Evolutionary conservation across 2,888 invertebrate species (phyloP).

Genomic region (Lasioglossum morio): DNA sequence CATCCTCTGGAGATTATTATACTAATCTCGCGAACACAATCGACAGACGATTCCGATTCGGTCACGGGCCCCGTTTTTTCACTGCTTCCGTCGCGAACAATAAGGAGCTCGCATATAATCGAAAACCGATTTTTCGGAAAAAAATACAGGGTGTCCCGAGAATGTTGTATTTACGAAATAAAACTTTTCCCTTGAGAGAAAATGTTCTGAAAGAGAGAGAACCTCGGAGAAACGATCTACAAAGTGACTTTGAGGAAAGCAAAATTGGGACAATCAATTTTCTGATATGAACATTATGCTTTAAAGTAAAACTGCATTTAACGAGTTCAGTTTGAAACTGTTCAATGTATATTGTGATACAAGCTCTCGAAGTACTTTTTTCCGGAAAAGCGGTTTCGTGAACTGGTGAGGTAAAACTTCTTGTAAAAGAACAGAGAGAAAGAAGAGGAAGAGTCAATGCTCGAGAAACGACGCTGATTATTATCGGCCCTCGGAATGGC

Average conservation of each 20-base stretch:
- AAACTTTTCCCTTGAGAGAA: no score
- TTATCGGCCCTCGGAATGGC: conserved; percentile 20
- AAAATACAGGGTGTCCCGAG: neutral
- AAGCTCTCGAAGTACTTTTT: neutral
- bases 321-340: neutral
- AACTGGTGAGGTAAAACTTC: neutral
- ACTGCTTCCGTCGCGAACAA: neutral
- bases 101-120: neutral
- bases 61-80: conserved; percentile 16
- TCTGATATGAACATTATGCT: no score
- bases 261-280: no score
- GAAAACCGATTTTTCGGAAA: neutral
- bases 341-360: neutral
- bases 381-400: neutral
- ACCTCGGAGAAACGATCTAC: no score
- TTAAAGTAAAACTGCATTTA: no score
- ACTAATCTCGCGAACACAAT: neutral
- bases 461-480: neutral
- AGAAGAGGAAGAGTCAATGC: neutral
- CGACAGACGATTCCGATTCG: neutral
- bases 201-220: no score
- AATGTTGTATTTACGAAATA: neutral
- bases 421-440: neutral
- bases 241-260: no score
- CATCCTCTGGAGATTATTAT: neutral